A percentile compares a stretch with the other conserved stretches of the same genome.
phyloP scores from a whole-genome alignment of 2,888 invertebrate species.

The Cantharis lateralis region DNA sequence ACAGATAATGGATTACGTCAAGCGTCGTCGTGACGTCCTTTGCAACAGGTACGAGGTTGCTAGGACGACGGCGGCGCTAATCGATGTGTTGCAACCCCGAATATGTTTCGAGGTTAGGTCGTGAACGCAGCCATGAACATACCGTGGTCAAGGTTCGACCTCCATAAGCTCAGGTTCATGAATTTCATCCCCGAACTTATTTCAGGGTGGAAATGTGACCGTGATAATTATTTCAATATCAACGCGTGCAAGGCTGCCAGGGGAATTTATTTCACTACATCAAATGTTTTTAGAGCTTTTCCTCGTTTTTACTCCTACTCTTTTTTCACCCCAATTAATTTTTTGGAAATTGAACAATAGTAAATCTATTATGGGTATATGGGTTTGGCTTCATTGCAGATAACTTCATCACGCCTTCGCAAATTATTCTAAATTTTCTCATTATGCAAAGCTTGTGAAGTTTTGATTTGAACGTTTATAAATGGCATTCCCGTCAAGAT shows the following conservation, averaged over 20 bases:
- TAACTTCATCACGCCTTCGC: no score
- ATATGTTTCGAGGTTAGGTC: constrained; percentile 31
- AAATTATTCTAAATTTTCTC: background rate
- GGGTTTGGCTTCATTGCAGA: background rate
- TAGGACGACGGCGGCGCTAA: constrained; percentile 26
- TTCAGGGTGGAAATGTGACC: background rate
- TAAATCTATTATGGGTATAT: background rate
- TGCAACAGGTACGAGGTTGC: constrained; percentile 36
- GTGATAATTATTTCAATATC: background rate
- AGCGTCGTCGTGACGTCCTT: constrained; percentile 32
- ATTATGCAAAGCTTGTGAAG: background rate
- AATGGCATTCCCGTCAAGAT: background rate
- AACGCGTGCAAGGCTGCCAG: background rate
- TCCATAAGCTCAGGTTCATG: constrained; percentile 22
- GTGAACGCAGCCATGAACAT: constrained; percentile 24
- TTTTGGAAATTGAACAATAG: background rate
- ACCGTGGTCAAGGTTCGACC: constrained; percentile 27
- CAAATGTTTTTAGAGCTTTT: background rate
- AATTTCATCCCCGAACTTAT: constrained; percentile 7
- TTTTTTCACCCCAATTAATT: no score
- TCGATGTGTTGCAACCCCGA: constrained; percentile 38
- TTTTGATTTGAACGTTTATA: background rate
- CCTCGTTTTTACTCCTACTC: background rate
- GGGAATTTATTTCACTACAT: background rate
- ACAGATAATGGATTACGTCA: constrained; percentile 28